Percentiles rank a stretch among this genome's conserved stretches.
Evolutionary conservation across 2,888 invertebrate genomes (phyloP).

Genomic region (Tortricodes alternella): DNA sequence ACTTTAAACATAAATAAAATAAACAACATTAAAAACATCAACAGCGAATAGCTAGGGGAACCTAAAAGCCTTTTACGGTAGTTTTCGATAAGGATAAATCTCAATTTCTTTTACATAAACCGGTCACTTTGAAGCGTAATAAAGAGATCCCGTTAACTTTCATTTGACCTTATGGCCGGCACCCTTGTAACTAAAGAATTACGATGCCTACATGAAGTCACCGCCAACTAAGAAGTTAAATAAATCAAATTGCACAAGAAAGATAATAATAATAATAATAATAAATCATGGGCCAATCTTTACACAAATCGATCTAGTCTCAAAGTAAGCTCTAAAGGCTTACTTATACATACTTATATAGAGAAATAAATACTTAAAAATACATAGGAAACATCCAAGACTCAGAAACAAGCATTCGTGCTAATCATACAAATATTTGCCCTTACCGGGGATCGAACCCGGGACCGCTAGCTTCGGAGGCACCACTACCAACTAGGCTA

Average conservation of each 20-base stretch:
- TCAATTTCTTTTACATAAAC: conserved; percentile 65
- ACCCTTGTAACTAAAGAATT: conserved; percentile 45
- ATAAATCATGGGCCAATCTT: too few relatives aligned
- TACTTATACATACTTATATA: too few relatives aligned
- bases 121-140: conserved; percentile 60
- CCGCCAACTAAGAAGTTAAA: not conserved
- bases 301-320: too few relatives aligned
- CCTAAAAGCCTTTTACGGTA: conserved; percentile 54
- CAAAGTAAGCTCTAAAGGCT: too few relatives aligned
- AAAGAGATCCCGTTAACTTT: conserved; percentile 58
- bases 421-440: too few relatives aligned
- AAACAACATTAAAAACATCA: conserved; percentile 49
- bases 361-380: too few relatives aligned
- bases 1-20: conserved; percentile 53
- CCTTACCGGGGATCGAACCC: too few relatives aligned
- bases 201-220: conserved; percentile 45
- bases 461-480: too few relatives aligned
- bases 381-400: too few relatives aligned
- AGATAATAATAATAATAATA: not conserved
- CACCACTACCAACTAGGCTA: too few relatives aligned
- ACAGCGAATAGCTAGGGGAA: conserved; percentile 39
- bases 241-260: not conserved
- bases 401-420: too few relatives aligned
- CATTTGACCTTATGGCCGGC: conserved; percentile 59
- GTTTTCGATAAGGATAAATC: conserved; percentile 63